Base-by-base conservation (phyloP, 1,140 invertebrate species). In the Danaus plexippus region DNA sequence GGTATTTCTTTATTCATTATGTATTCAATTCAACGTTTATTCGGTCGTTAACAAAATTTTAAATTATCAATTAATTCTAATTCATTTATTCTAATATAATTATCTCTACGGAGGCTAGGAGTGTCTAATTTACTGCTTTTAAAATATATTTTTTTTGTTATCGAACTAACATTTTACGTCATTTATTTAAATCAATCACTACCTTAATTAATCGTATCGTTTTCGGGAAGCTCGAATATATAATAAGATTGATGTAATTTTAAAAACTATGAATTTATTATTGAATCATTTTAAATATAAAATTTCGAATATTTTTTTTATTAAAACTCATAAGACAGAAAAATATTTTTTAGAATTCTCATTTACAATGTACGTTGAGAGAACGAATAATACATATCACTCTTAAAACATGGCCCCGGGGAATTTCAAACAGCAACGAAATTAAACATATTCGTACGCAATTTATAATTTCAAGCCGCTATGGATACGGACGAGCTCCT, bases 361-460 rank as follows among this genome's bases (percentile, higher is more conserved):
- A 47, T 47, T 47, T 22, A 47, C 22, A 47, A 47, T 15, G n/a
- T 18, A 11, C 47, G 47, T 47, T 47, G 22, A 47, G 49, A 11
- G 22, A 51, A 51, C 15, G 18, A 56, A 64, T 61, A 54, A 57
- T 44, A 59, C 54, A 47, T 46, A 64, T 59, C 60, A 66, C 55
- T 57, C 66, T 66, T 63, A 59, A 60, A 62, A 22, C 55, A 58
- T 65, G 63, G 65, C 58, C 59, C 43, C 47, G 58, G 62, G 68
- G 57, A 69, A 67, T 58, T 64, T 55, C 18, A 51, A 59, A 60
- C 60, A 51, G 61, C 57, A 64, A 64, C 63, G 69, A 69, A 71
- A 74, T 74, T 71, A 71, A 74, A 71, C 58, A 71, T 67, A 66
- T 47, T 66, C 59, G 55, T 66, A 67, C 59, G 63, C 51, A 71